phyloP scores from a whole-genome alignment of 2,113 vertebrate species.

The Channa maculata region DNA sequence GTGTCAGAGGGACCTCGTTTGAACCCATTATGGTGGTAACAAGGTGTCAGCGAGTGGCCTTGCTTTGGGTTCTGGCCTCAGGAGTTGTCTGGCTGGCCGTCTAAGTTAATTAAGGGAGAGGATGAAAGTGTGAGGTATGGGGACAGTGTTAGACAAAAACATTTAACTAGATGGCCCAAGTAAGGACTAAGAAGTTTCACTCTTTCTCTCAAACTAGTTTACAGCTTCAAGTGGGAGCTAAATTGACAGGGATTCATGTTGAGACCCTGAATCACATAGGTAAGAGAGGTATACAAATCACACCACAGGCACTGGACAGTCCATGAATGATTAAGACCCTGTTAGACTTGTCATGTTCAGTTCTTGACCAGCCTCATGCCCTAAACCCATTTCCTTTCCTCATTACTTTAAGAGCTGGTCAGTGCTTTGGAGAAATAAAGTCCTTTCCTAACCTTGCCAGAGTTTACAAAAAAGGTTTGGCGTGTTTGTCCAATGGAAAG shows the following conservation, averaged over 20 bases:
- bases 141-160: constrained; percentile 59
- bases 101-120: constrained; percentile 72
- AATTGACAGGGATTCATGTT: constrained; percentile 26
- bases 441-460: not conserved
- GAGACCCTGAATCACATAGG: constrained; percentile 18
- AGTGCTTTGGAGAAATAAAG: constrained; percentile 12
- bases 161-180: constrained; percentile 55
- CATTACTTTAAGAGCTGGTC: constrained; percentile 24
- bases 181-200: constrained; percentile 17
- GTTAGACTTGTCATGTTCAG: constrained; percentile 18
- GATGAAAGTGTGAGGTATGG: constrained; percentile 50
- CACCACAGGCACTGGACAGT: constrained; percentile 16
- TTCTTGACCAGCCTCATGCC: not conserved
- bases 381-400: not conserved
- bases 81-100: constrained; percentile 69
- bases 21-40: constrained; percentile 73
- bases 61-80: constrained; percentile 56
- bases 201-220: constrained; percentile 26
- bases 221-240: constrained; percentile 36
- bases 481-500: constrained; percentile 16
- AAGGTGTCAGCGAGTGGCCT: constrained; percentile 73
- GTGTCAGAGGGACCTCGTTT: constrained; percentile 61
- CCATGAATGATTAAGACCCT: constrained; percentile 29
- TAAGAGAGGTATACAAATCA: constrained; percentile 32
- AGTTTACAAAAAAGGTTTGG: not conserved